Evolutionary conservation across 2,113 vertebrate species (phyloP).

Genomic region (Rhinoptilus africanus): DNA sequence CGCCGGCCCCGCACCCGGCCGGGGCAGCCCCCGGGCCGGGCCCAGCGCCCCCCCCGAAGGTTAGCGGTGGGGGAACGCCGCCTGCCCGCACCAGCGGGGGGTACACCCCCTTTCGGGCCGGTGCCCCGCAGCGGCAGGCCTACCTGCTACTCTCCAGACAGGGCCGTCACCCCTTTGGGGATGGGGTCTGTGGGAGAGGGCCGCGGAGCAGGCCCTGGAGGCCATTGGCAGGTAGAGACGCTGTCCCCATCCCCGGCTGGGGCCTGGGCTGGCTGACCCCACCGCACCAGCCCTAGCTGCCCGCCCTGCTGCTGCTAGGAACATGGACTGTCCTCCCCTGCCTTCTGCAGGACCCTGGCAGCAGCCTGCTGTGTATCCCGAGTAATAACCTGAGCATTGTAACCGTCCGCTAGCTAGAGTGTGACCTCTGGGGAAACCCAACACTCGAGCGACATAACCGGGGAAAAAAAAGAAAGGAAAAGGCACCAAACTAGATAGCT

Average conservation of each 20-base stretch:
- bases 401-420: accelerated
- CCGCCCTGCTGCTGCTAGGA: not conserved
- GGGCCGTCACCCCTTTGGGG: not conserved
- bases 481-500: not conserved
- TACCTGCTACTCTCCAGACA: not conserved
- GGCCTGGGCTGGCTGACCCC: not conserved
- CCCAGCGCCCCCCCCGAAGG: accelerated
- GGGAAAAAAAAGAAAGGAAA: not conserved
- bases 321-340: not conserved
- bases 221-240: not conserved
- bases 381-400: not conserved
- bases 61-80: accelerated
- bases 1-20: accelerated
- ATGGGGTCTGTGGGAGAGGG: not conserved
- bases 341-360: not conserved
- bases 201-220: not conserved
- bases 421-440: not conserved
- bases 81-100: accelerated
- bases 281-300: not conserved
- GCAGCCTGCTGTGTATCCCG: not conserved
- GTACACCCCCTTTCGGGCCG: not conserved
- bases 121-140: not conserved
- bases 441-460: not conserved
- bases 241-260: not conserved
- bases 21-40: accelerated